Evolutionary conservation across 1,140 invertebrate species (phyloP).

Genomic region (Drosophila athabasca): DNA sequence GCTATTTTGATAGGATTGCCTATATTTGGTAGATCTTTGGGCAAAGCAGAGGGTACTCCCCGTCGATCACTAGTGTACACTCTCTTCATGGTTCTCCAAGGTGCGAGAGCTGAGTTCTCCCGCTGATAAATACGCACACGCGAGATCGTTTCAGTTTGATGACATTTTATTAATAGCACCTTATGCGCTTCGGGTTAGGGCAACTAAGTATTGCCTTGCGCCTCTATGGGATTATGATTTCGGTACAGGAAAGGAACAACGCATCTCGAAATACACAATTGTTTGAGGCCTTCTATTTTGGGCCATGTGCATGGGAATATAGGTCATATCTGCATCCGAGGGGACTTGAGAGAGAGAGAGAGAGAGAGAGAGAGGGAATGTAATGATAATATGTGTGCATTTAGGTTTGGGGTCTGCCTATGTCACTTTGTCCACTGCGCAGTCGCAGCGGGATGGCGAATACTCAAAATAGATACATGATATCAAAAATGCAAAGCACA

Average conservation of each 20-base stretch:
- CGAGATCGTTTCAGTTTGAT: constrained; percentile 46
- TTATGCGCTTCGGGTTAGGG: constrained; percentile 63
- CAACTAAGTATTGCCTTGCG: constrained; percentile 56
- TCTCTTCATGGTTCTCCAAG: constrained; percentile 24
- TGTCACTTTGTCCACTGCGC: constrained; percentile 22
- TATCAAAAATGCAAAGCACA: constrained; percentile 47
- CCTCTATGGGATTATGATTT: constrained; percentile 62
- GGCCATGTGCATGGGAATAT: constrained; percentile 19
- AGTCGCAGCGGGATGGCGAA: constrained; percentile 4
- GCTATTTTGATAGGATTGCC: constrained; percentile 14
- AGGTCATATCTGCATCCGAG: constrained; percentile 9
- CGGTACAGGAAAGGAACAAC: constrained; percentile 52
- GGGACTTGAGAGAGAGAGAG: neutral
- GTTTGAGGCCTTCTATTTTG: constrained; percentile 57
- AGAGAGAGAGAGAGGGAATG: neutral
- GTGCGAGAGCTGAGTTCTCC: constrained; percentile 35
- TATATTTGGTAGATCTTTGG: constrained; percentile 10
- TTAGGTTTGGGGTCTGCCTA: neutral
- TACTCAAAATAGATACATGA: constrained; percentile 1
- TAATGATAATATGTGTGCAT: neutral
- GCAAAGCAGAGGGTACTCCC: constrained; percentile 6
- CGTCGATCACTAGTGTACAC: constrained; percentile 8
- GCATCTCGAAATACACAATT: constrained; percentile 61
- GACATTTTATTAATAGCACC: constrained; percentile 62
- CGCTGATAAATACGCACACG: constrained; percentile 52